These are phyloP conservation scores for Cordilura impudica DNA, from an alignment of 2,888 invertebrate species.

Conservation along the genomic window DNA sequence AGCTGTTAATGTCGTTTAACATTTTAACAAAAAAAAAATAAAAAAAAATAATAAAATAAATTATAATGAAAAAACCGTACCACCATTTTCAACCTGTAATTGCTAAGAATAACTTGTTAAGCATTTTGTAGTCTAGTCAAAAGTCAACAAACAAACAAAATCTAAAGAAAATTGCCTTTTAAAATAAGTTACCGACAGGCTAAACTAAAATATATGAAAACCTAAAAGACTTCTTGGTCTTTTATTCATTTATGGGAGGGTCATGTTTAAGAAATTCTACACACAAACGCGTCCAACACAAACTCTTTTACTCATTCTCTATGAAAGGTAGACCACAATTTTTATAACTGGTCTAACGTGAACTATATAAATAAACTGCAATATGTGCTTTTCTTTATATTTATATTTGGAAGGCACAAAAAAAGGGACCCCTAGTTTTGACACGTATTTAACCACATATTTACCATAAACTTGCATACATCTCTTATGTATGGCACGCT, in stretches of 20 bases:
- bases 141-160: slow-evolving; percentile 5
- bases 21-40: background rate
- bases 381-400: slow-evolving; percentile 16
- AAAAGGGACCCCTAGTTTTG: slow-evolving; percentile 29
- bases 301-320: background rate
- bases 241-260: slow-evolving; percentile 12
- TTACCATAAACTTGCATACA: slow-evolving; percentile 19
- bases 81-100: slow-evolving; percentile 14
- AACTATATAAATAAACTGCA: slow-evolving; percentile 35
- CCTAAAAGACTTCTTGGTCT: slow-evolving; percentile 31
- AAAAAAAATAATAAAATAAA: background rate
- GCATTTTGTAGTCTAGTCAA: background rate
- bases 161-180: background rate
- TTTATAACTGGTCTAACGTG: slow-evolving; percentile 9
- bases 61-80: background rate
- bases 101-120: slow-evolving; percentile 22
- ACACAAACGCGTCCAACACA: background rate
- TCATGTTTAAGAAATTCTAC: background rate
- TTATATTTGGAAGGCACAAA: background rate
- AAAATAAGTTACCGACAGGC: slow-evolving; percentile 19
- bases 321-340: background rate
- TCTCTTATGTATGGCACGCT: background rate
- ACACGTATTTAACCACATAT: slow-evolving; percentile 32
- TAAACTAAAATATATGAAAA: background rate
- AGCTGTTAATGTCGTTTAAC: background rate